A percentile compares a stretch with the other conserved stretches of the same genome.
phyloP scores from a whole-genome alignment of 2,888 invertebrate genomes.

The Noctua janthina region DNA sequence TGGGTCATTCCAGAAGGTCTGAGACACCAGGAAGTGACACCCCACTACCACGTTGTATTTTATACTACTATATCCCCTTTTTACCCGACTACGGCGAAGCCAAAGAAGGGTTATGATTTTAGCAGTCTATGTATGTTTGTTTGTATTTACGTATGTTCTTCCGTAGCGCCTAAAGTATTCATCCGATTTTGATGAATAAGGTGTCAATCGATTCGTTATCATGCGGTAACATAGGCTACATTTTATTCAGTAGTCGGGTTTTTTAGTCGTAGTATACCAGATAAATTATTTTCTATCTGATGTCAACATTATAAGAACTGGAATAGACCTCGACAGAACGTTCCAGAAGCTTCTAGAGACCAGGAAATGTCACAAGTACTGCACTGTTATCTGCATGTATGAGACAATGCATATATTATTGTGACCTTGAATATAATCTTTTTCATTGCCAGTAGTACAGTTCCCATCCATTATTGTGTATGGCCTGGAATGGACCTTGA shows the following conservation, averaged over 20 bases:
- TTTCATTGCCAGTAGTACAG: conserved; percentile 46
- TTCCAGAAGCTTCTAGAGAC: conserved; percentile 3
- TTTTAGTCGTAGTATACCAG: too few relatives aligned
- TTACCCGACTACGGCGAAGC: too few relatives aligned
- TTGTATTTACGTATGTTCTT: too few relatives aligned
- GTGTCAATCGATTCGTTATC: too few relatives aligned
- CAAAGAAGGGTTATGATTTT: too few relatives aligned
- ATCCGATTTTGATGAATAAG: too few relatives aligned
- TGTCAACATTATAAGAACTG: background rate
- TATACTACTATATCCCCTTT: background rate
- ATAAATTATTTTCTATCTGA: too few relatives aligned
- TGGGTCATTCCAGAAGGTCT: conserved; percentile 22
- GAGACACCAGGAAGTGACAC: conserved; percentile 14
- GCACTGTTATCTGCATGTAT: conserved; percentile 29
- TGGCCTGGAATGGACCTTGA: background rate
- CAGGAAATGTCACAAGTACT: conserved; percentile 25
- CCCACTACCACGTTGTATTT: background rate
- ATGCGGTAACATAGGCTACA: too few relatives aligned
- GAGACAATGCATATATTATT: conserved; percentile 28
- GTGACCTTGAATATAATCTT: conserved; percentile 50
- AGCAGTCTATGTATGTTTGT: too few relatives aligned
- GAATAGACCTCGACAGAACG: conserved; percentile 7
- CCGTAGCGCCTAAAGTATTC: too few relatives aligned
- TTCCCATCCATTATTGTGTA: conserved; percentile 8
- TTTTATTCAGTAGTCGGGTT: too few relatives aligned